Conservation (phyloP, 2,113 vertebrate genomes). For the Labeo catla region DNA sequence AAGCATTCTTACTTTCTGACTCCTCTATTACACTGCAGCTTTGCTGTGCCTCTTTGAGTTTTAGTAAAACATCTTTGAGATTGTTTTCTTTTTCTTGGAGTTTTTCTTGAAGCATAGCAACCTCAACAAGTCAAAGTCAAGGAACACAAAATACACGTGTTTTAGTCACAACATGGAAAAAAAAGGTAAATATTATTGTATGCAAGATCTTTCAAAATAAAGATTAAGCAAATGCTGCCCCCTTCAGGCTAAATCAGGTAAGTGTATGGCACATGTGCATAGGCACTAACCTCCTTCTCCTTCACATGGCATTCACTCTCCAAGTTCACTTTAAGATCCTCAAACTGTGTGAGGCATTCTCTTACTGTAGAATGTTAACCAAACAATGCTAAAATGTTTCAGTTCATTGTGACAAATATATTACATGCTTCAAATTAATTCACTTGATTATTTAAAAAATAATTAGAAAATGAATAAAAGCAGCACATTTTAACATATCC, state of each 20-base stretch:
- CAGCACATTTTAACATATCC: slow-evolving; percentile 82
- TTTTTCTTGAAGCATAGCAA: slow-evolving; percentile 74
- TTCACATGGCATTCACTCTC: slow-evolving; percentile 78
- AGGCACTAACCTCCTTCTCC: slow-evolving; percentile 82
- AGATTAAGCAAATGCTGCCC: slow-evolving; percentile 12
- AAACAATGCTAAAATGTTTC: neutral
- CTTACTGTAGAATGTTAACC: slow-evolving; percentile 79
- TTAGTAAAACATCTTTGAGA: slow-evolving; percentile 73
- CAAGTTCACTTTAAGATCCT: slow-evolving; percentile 79
- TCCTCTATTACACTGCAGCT: slow-evolving; percentile 77
- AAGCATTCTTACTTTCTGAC: slow-evolving; percentile 78
- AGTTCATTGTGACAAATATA: neutral
- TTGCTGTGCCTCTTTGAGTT: slow-evolving; percentile 78
- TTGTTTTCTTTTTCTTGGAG: slow-evolving; percentile 77
- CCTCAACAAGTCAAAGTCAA: slow-evolving; percentile 67
- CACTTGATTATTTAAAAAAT: neutral
- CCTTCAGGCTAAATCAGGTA: neutral
- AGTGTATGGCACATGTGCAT: neutral
- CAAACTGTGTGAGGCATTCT: slow-evolving; percentile 79
- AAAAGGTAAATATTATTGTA: neutral
- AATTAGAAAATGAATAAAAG: neutral
- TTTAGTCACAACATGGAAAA: slow-evolving; percentile 31
- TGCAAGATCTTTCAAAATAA: neutral
- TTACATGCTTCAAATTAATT: neutral
- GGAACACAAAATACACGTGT: neutral